Conservation (phyloP, 2,888 invertebrate species). For the Lissonota sp. region DNA sequence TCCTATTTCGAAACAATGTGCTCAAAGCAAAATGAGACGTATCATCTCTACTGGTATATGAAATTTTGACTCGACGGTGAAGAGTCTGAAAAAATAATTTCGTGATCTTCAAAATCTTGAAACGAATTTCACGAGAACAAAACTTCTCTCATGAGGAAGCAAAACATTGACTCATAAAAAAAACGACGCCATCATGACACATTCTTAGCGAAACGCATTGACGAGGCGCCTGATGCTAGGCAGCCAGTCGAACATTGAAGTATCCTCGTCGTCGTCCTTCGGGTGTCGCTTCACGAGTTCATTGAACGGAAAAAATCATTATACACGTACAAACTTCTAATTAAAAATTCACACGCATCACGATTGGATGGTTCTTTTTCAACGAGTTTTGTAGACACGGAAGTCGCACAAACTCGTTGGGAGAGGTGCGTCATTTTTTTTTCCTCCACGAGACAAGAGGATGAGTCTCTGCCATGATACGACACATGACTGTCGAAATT, state of each 20-base stretch:
- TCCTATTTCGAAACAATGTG: no score
- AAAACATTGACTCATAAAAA: no score
- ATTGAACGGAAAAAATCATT: slow-evolving; percentile 25
- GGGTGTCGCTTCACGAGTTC: slow-evolving; percentile 39
- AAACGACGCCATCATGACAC: no score
- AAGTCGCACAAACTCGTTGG: neutral
- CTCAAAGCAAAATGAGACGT: no score
- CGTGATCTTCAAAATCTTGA: no score
- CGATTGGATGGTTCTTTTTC: neutral
- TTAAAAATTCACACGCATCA: neutral
- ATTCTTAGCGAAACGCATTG: neutral
- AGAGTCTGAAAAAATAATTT: no score
- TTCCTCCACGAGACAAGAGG: neutral
- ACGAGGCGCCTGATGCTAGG: slow-evolving; percentile 20
- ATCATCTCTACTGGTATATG: no score
- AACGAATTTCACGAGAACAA: no score
- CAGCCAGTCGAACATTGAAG: slow-evolving; percentile 17
- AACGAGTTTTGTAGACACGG: slow-evolving; percentile 7
- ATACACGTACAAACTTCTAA: neutral
- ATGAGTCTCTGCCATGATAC: neutral
- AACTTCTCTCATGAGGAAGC: neutral
- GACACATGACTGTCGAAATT: slow-evolving; percentile 3
- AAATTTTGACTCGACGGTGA: no score
- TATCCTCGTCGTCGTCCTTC: neutral
- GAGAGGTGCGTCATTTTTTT: slow-evolving; percentile 5